A percentile compares a stretch with the other conserved stretches of the same genome.
Evolutionary conservation across 1,140 invertebrate genomes (phyloP).

Genomic region (Ephestia elutella): DNA sequence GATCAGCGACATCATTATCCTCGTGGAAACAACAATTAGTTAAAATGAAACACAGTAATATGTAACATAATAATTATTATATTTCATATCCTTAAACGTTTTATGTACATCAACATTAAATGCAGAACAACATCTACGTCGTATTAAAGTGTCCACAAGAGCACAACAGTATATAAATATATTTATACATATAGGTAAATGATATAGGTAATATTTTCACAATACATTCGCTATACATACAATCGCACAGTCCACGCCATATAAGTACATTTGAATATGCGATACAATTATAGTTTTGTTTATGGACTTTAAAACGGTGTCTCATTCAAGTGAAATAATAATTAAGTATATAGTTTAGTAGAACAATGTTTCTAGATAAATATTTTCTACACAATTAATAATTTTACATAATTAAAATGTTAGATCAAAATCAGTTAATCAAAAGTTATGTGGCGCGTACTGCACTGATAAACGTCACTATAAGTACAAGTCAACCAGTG

Average conservation of each 20-base stretch:
- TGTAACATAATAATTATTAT: conserved; percentile 63
- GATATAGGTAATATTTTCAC: conserved; percentile 3
- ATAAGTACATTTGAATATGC: too few relatives aligned
- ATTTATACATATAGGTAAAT: conserved; percentile 32
- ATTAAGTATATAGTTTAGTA: too few relatives aligned
- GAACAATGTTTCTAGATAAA: too few relatives aligned
- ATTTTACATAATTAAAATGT: neutral
- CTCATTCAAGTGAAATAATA: too few relatives aligned
- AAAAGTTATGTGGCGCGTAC: neutral
- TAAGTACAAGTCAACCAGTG: conserved; percentile 7
- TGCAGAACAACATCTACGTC: conserved; percentile 46
- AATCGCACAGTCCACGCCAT: neutral
- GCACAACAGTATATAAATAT: conserved; percentile 46
- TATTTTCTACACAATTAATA: neutral
- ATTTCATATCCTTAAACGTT: conserved; percentile 56
- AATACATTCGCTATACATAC: neutral
- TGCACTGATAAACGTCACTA: neutral
- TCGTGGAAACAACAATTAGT: neutral
- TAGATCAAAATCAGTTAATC: neutral
- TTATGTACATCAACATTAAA: conserved; percentile 65
- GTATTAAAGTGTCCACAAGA: conserved; percentile 40
- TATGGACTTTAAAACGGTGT: too few relatives aligned
- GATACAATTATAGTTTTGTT: too few relatives aligned
- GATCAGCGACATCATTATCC: neutral
- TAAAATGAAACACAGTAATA: conserved; percentile 16